phyloP scores from a whole-genome alignment of 2,888 invertebrate species.

The Nudaria mundana region DNA sequence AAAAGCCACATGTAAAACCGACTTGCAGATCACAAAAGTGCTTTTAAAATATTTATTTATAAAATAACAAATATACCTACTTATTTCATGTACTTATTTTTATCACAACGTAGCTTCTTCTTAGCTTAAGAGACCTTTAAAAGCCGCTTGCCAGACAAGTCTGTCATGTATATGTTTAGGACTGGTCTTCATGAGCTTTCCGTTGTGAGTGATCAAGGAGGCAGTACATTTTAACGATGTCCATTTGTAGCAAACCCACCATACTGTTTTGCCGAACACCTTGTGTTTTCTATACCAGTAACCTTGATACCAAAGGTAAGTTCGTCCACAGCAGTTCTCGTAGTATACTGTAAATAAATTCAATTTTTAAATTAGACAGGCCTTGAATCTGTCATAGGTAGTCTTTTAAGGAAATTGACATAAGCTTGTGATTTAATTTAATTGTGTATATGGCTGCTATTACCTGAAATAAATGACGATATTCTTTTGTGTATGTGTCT shows the following conservation, averaged over 20 bases:
- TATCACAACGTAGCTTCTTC: neutral
- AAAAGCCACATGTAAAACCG: no score
- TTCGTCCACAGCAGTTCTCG: conserved; percentile 28
- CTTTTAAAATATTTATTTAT: no score
- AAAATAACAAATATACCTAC: no score
- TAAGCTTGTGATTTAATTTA: no score
- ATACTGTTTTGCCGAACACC: conserved; percentile 29
- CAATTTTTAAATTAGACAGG: neutral
- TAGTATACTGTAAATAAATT: conserved; percentile 24
- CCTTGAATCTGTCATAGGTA: no score
- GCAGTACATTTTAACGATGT: conserved; percentile 36
- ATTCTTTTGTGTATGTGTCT: no score
- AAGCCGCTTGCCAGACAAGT: conserved; percentile 29
- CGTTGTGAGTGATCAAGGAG: conserved; percentile 32
- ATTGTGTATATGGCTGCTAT: no score
- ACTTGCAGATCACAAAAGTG: no score
- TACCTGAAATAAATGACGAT: no score
- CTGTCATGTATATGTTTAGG: conserved; percentile 31
- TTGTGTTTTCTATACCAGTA: conserved; percentile 37
- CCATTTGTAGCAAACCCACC: conserved; percentile 46
- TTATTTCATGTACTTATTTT: no score
- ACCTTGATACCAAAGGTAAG: conserved; percentile 28
- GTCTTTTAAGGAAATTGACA: no score
- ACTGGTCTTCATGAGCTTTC: conserved; percentile 27
- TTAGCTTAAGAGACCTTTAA: conserved; percentile 22